Evolutionary conservation across 1,140 invertebrate species (phyloP).

Genomic region (Apis laboriosa): DNA sequence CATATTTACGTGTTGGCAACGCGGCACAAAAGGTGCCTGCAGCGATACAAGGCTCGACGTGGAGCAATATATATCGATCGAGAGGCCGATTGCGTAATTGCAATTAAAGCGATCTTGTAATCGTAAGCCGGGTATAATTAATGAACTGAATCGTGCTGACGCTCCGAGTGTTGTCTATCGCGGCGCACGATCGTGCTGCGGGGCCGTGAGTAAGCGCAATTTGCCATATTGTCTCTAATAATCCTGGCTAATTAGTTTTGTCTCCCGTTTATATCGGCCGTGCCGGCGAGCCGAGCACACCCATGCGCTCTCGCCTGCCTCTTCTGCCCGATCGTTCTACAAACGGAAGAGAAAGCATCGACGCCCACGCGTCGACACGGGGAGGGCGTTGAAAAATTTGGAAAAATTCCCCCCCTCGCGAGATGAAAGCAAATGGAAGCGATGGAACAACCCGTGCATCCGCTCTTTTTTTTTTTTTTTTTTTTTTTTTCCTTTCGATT

Average conservation of each 20-base stretch:
- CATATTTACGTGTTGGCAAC: too few relatives aligned
- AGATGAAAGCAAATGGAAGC: background rate
- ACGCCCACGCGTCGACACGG: constrained; percentile 50
- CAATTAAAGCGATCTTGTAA: constrained; percentile 71
- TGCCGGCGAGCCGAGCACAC: constrained; percentile 14
- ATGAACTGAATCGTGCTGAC: constrained; percentile 68
- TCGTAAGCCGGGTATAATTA: constrained; percentile 68
- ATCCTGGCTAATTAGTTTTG: constrained; percentile 70
- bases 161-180: constrained; percentile 64
- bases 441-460: too few relatives aligned
- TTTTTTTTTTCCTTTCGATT: background rate
- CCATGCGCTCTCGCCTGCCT: constrained; percentile 24
- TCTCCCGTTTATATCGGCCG: constrained; percentile 65
- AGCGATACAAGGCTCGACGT: constrained; percentile 5
- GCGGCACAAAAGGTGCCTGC: background rate
- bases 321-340: constrained; percentile 43
- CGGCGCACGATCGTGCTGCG: constrained; percentile 58
- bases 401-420: background rate
- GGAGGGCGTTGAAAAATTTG: constrained; percentile 21
- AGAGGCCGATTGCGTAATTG: constrained; percentile 63
- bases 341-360: constrained; percentile 65
- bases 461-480: background rate
- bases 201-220: constrained; percentile 62
- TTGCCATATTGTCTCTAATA: constrained; percentile 70
- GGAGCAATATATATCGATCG: constrained; percentile 59